Base-by-base conservation (phyloP, 2,797 vertebrate species). In the Anas capensis region DNA sequence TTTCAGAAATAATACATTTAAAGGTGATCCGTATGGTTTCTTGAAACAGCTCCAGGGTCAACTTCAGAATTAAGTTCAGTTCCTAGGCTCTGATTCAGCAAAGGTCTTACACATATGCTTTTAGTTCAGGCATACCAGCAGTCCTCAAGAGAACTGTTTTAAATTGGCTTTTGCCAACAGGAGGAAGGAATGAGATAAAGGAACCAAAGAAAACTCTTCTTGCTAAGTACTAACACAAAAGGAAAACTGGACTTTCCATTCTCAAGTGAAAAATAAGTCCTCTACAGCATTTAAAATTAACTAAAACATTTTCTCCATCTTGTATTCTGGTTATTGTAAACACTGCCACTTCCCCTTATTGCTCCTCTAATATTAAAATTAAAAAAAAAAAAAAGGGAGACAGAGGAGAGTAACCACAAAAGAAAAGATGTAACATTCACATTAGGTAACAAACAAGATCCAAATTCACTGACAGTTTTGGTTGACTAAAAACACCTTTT, bases 81-180 rank as follows among this genome's bases (percentile, higher is more conserved):
- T 92, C 71, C 24, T 15, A 38, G 68, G 57, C 27, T 92, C 78
- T 78, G 57, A 92, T 88, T 88, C 86, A 92, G 78, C 82, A 90
- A 68, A 92, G 49, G 51, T 69, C 90, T 92, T 65, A 58, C 3
- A 40, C 7, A 17, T 44, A 68, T 15, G 56, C 33, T 82, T 94
- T 88, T 77, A 75, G 68, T 80, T 31, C 44, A 87, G 60, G 76
- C 34, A 61, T 54, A 61, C 19, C 33, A 62, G 46, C 31, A 72
- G 70, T 60, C 38, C 89, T 73, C 88, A 73, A 46, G 73, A 90
- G 80, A 88, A 88, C 68, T 68, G n/a, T 40, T 84, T 93, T 64
- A 95, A 76, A 95, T 80, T 71, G 82, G 75, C 40, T 93, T 96
- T 90, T 89, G 81, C 64, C 86, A 93, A 75, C 11, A 61, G 61